Evolutionary conservation across 2,113 vertebrate species (phyloP).

Genomic region (Poeciliopsis retropinna): DNA sequence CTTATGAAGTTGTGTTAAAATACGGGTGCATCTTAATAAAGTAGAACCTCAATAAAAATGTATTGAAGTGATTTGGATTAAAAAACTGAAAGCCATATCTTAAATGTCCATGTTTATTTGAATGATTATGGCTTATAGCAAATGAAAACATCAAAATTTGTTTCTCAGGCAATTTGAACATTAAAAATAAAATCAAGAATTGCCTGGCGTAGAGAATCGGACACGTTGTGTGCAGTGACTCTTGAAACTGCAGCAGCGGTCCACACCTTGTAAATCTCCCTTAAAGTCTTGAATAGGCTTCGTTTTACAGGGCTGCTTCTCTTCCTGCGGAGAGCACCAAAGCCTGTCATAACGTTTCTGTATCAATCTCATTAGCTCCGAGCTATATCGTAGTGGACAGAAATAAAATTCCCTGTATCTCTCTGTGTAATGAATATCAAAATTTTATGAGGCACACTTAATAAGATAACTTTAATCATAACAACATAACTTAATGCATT

Average conservation of each 20-base stretch:
- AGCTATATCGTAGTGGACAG: no score
- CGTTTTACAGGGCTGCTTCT: not conserved
- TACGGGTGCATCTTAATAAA: not conserved
- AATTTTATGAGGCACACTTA: not conserved
- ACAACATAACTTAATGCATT: not conserved
- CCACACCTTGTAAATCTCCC: not conserved
- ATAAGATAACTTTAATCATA: not conserved
- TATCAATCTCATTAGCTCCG: no score
- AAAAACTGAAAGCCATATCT: not conserved
- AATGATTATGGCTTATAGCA: not conserved
- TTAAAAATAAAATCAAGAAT: not conserved
- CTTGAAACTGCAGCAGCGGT: not conserved
- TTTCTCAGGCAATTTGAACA: not conserved
- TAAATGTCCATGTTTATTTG: not conserved
- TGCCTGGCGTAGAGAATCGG: not conserved
- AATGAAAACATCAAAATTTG: not conserved
- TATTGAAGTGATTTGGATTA: not conserved
- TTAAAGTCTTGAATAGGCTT: not conserved
- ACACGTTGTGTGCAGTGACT: not conserved
- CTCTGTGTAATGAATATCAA: not conserved
- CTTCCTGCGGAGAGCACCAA: no score
- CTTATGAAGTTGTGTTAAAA: slow-evolving; percentile 14
- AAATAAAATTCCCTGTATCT: no score
- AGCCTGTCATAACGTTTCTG: no score
- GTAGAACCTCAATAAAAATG: not conserved